Evolutionary conservation across 2,113 vertebrate genomes (phyloP), one percentile per base, ranked within the genome.

Genomic region (Manacus vitellinus): DNA sequence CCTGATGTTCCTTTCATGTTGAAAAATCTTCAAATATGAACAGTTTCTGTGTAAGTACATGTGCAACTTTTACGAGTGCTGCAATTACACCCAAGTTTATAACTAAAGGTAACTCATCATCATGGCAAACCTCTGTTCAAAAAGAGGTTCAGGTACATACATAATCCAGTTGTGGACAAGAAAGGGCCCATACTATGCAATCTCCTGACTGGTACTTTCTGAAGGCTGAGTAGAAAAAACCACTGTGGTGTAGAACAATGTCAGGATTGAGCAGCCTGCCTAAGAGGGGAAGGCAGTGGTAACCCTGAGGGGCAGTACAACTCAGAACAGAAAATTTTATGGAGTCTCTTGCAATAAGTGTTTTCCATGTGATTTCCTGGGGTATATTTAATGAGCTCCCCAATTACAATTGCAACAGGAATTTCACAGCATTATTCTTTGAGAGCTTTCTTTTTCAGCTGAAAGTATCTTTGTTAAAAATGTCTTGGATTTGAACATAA

Each of bases 311-410:
- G 51, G 23, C 37, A 56, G 25, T 8, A 16, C 41, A 85, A 78
- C 51, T 65, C 23, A 70, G 33, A 87, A 56, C 33, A 61, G 81
- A 46, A 70, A 25, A 46, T 51, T 70, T 68, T 46, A 33, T 67
- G 35, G 51, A 31, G 37, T 47, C 16, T 37, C 43, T 63, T 63
- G 51, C 41, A 46, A 43, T 73, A 85, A 62, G 46, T 59, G 30
- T 75, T 88, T 93, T 88, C 71, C 23, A 4, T 90, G 10, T 58
- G 44, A 62, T 74, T 88, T 93, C 58, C 74, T 76, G 16, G 79
- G 79, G 63, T 88, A 33, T 79, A 77, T 70, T 91, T 93, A 95
- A 88, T 80, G 88, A 93, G 54, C 35, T 92, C 37, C 78, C 58
- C 85, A 79, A 52, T 58, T 82, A 62, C 49, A 84, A 67, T 72